Base-by-base conservation (phyloP, 2,797 vertebrate species). In the Aselliscus stoliczkanus region DNA sequence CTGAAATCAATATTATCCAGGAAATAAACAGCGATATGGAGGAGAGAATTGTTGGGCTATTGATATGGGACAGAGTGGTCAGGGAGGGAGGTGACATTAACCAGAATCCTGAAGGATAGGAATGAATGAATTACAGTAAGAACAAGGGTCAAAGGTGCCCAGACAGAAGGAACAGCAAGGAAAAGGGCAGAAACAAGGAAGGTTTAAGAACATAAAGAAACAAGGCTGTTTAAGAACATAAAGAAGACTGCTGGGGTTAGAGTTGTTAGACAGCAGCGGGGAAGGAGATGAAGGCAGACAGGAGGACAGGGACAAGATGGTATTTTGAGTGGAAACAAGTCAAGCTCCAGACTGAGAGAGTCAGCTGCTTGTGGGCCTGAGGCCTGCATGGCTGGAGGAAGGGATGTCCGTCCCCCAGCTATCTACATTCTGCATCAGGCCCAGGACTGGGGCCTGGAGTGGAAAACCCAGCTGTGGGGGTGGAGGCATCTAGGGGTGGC, bases 401-500 rank as follows among this genome's bases (percentile, higher is more conserved):
- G 54, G 25, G 42, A 13, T 18, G 15, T 86, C 39, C 76, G 47
- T 47, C 88, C 52, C 1, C 1, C 27, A 60, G 37, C 75, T 72
- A 75, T 56, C 75, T 93, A 92, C 23, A 2, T 92, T 52, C 39
- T 58, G n/a, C 87, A 58, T 56, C 52, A 88, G 44, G 27, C 23
- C 73, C 70, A 54, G 34, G 29, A 34, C 50, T 18, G 25, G 13
- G 56, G 39, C 31, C 64, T 54, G 25, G 37, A 23, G 37, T 52
- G 42, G 58, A 29, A 92, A 96, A 50, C 72, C 42, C 65, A 29
- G 88, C 23, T 39, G 37, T 29, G 76, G 69, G 39, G n/a, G 90
- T 17, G 69, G 96, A 88, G 96, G 93, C 96, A 62, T 93, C 96
- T 87, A 94, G 96, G 96, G 58, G 97, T 95, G 97, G 97, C 98